phyloP scores from a whole-genome alignment of 2,888 invertebrate species.

The Volucella inanis region DNA sequence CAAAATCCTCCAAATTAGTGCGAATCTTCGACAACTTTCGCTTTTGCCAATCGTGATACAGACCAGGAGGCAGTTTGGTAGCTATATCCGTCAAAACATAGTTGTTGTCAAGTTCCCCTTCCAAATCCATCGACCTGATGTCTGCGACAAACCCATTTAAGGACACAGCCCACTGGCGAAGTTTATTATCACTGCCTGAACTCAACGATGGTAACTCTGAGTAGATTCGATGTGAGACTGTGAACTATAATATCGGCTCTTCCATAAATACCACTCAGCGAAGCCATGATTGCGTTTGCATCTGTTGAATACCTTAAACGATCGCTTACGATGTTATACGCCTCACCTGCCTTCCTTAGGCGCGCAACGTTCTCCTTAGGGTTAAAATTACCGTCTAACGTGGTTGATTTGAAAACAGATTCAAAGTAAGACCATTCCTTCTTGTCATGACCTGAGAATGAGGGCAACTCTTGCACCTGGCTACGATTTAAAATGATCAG shows the following conservation, averaged over 20 bases:
- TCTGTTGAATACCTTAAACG: conserved; percentile 1
- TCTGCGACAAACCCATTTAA: not conserved
- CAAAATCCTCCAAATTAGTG: no score
- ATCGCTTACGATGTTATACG: conserved; percentile 18
- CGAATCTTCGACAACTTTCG: no score
- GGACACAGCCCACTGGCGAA: conserved; percentile 16
- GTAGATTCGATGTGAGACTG: conserved; percentile 7
- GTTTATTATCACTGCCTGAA: not conserved
- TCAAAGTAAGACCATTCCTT: conserved; percentile 32
- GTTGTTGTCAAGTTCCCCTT: not conserved
- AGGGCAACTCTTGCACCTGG: conserved; percentile 24
- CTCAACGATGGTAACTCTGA: not conserved
- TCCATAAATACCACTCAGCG: not conserved
- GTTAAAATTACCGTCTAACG: not conserved
- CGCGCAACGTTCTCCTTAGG: conserved; percentile 16
- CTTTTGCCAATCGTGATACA: no score
- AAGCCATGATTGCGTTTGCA: no score
- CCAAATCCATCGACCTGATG: not conserved
- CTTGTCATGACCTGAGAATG: conserved; percentile 16
- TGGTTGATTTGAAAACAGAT: not conserved
- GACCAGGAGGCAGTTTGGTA: not conserved
- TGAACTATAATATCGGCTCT: conserved; percentile 20
- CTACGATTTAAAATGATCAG: conserved; percentile 17
- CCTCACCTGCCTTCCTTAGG: conserved; percentile 6
- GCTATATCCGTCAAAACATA: not conserved